Conservation (phyloP, 2,797 vertebrate species). For the Carcharodon carcharias region DNA sequence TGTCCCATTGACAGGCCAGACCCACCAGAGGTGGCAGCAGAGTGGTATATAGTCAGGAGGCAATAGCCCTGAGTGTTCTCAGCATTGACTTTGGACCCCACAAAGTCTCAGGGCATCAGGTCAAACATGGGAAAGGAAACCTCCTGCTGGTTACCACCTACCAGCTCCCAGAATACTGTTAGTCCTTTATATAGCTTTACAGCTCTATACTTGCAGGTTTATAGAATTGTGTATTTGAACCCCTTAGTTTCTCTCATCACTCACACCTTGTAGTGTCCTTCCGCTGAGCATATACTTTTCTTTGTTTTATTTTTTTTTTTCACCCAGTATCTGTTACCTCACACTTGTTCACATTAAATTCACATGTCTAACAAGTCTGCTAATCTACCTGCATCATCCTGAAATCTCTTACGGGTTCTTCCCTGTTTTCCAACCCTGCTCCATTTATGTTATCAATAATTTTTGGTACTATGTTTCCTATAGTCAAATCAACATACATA, state of each 20-base stretch:
- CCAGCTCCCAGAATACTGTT: not conserved
- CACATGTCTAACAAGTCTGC: not conserved
- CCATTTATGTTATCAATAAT: not conserved
- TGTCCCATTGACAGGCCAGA: no score
- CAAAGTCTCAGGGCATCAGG: no score
- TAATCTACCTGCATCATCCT: not conserved
- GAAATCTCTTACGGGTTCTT: not conserved
- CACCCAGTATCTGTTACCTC: not conserved
- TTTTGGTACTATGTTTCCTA: not conserved
- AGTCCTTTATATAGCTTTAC: not conserved
- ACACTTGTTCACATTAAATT: not conserved
- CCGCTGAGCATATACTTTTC: not conserved
- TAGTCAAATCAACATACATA: not conserved
- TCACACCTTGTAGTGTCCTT: not conserved
- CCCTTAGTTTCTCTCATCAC: not conserved
- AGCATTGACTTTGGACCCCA: no score
- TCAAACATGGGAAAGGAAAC: no score
- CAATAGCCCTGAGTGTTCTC: no score
- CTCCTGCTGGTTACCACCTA: no score
- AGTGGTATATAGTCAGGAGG: no score
- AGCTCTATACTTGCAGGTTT: not conserved
- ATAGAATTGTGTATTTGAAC: not conserved
- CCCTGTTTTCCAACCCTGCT: not conserved
- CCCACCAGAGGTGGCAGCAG: no score
- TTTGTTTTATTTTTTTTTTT: not conserved